These are phyloP conservation scores for Tragelaphus oryx DNA, from an alignment of 2,797 vertebrate genomes.

Conservation along the genomic window DNA sequence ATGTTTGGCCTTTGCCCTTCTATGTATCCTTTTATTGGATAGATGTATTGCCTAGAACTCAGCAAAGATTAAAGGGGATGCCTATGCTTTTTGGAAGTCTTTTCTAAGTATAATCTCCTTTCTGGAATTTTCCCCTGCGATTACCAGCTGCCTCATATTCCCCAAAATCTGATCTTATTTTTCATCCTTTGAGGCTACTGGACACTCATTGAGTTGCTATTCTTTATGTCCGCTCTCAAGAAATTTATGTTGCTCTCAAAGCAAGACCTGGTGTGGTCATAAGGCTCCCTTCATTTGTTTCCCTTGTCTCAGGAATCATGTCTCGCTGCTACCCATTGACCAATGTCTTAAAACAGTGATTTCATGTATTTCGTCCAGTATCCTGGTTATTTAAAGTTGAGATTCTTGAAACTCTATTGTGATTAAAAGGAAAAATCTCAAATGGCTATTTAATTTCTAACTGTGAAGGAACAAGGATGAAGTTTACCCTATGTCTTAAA, in stretches of 20 bases:
- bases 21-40: neutral
- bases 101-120: neutral
- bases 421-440: neutral
- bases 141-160: neutral
- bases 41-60: neutral
- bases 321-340: neutral
- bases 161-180: neutral
- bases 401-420: neutral
- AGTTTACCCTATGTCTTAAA: neutral
- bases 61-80: neutral
- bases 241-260: neutral
- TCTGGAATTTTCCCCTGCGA: neutral
- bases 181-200: neutral
- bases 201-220: neutral
- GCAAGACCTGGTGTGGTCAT: neutral
- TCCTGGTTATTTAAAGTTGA: neutral
- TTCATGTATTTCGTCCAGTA: neutral
- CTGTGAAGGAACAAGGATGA: neutral
- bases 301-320: neutral
- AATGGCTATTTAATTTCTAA: neutral
- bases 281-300: neutral
- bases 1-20: neutral
- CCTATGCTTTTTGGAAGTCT: neutral
- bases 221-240: neutral
- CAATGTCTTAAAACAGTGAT: neutral